These are phyloP conservation scores for Lasioglossum calceatum DNA, from an alignment of 2,888 invertebrate genomes.

Conservation along the genomic window DNA sequence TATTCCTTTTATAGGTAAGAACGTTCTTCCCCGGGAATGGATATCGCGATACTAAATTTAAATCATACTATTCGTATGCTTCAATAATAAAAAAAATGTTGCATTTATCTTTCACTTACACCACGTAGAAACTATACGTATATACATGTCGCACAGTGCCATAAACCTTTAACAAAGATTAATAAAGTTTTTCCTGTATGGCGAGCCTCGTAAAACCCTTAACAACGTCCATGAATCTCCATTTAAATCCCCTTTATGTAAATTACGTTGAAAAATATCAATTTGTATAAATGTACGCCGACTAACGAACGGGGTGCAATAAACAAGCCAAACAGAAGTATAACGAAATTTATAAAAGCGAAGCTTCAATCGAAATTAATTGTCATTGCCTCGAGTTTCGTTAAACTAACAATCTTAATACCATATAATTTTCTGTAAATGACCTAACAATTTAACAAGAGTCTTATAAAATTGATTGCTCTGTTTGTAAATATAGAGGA, in stretches of 20 bases:
- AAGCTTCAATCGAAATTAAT: not conserved
- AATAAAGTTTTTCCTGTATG: slow-evolving; percentile 10
- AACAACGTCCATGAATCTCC: not conserved
- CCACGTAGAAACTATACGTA: not conserved
- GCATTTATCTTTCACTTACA: not conserved
- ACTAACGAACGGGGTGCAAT: not conserved
- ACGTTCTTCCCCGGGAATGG: not conserved
- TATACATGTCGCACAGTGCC: not conserved
- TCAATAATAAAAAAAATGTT: slow-evolving; percentile 9
- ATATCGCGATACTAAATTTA: not conserved
- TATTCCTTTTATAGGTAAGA: slow-evolving; percentile 8
- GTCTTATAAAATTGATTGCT: not conserved
- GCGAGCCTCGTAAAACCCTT: slow-evolving; percentile 10
- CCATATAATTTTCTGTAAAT: not conserved
- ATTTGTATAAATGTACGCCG: not conserved
- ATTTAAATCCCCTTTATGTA: slow-evolving; percentile 6
- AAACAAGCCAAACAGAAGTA: not conserved
- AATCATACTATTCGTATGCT: not conserved
- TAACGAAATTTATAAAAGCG: not conserved
- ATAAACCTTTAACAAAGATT: slow-evolving; percentile 8
- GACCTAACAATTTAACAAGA: not conserved
- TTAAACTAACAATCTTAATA: not conserved
- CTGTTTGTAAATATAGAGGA: not conserved
- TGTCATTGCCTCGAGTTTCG: not conserved
- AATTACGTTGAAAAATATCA: slow-evolving; percentile 9